Conservation (phyloP, 2,888 invertebrate species). For the Petrolisthes cinctipes region DNA sequence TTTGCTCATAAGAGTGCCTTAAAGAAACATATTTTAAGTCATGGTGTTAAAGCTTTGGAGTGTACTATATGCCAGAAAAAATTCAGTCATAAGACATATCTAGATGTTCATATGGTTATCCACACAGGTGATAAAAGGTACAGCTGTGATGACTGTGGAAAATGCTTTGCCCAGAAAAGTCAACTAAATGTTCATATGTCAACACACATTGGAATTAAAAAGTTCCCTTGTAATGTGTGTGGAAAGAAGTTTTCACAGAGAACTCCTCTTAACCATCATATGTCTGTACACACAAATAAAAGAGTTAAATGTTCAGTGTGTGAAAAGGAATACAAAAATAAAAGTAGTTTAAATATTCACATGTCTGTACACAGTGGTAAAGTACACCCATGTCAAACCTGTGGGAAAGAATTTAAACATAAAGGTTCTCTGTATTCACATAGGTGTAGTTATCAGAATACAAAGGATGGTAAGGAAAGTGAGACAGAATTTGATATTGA, state of each 20-base stretch:
- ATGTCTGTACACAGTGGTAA: slow-evolving; percentile 11
- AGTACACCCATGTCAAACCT: background rate
- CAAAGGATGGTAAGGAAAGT: background rate
- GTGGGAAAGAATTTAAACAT: background rate
- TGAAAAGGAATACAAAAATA: background rate
- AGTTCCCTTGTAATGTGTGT: background rate
- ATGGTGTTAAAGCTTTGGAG: background rate
- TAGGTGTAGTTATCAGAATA: background rate
- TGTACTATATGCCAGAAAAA: background rate
- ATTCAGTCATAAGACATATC: slow-evolving; percentile 8
- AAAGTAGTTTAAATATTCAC: background rate
- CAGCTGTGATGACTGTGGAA: background rate
- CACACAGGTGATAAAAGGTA: background rate
- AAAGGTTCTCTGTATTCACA: background rate
- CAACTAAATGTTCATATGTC: background rate
- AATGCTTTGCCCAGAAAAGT: background rate
- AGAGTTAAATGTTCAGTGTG: background rate
- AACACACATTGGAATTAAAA: background rate
- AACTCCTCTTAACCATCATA: background rate
- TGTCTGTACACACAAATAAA: background rate
- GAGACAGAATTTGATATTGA: slow-evolving; percentile 8
- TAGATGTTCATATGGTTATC: background rate
- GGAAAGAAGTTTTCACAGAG: background rate
- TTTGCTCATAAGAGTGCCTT: background rate
- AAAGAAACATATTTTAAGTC: background rate